Evolutionary conservation across 2,113 vertebrate genomes (phyloP), one percentile per base, ranked within the genome.

Genomic region (Lepidiolamprologus cunningtoni): DNA sequence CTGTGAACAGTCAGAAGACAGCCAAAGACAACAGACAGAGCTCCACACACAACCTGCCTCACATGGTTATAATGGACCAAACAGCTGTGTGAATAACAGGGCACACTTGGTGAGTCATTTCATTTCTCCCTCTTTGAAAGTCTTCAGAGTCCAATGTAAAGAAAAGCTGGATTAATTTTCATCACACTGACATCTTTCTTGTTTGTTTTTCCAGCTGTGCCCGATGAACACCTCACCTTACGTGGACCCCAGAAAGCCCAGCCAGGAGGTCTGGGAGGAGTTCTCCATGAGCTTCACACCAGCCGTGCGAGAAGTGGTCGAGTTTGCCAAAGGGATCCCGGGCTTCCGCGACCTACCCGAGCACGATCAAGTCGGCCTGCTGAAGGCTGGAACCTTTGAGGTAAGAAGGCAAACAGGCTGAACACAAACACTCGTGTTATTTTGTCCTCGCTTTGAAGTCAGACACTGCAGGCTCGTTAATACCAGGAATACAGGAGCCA

Each of bases 341-440:
- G 99, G 98, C 68, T 99, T 99, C 95, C 96, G 97, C 85, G 97
- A 99, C 85, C 97, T 99, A 87, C 97, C 97, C 3, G 98, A 99
- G 86, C 97, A 98, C 3, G 99, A 99, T 95, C 98, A 99, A 90
- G 98, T 99, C 93, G 97, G 97, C 94, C 97, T 99, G 90, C 96
- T 99, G 90, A 99, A 99, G 92, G 98, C 98, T 68, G 98, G 98
- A 71, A 99, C 99, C 16, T 99, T 99, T 87, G 98, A 99, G 98
- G 99, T 99, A 92, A 94, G 97, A 87, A 17, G 12, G 21, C 52
- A 14, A 81, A 61, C 78, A 84, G 8, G 12, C 28, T 42, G 7
- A 87, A 82, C 50, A 12, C 35, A 14, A 71, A 81, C 80, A 21
- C 42, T 2, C 1, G 1, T 87, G 82, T 82, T 87, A 12, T 71